Base-by-base conservation (phyloP, 2,888 invertebrate genomes). In the Phortica magna region DNA sequence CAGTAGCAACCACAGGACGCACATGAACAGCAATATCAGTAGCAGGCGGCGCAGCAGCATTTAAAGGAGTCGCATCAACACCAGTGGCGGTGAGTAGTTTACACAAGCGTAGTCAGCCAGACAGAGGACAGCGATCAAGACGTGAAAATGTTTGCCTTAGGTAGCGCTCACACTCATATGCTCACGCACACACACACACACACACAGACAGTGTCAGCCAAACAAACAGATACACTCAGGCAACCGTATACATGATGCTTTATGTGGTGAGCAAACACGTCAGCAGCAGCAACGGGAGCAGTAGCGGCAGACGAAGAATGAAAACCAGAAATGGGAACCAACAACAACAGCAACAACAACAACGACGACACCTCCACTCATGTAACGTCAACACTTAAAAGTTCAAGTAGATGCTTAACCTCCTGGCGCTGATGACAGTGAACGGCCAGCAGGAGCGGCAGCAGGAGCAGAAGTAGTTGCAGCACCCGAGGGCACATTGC, bases 331-430 rank as follows among this genome's bases (percentile, higher is more conserved):
- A 61, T 31, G 53, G 7, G 22, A 48, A 14, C 48, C 14, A 48
- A 9, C 1, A 48, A 48, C 3, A 48, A 1, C 48, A 61, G 19
- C 61, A 17, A 61, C n/a, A n/a, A 59, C 57, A 59, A 61, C 61
- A 61, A 22, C 48, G 31, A 84, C 83, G 85, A 82, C 81, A 83
- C 84, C 80, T 85, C 81, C 79, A 81, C 81, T 81, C 84, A 76
- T 86, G 85, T 85, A 81, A 83, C 84, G 83, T 85, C 88, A 88
- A 83, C 90, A 90, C 90, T 90, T 88, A 82, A 89, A 87, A 87
- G 89, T 90, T 90, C 89, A 90, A 89, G 89, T 84, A 86, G 89
- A 88, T 87, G 84, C 89, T 90, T 90, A 90, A 90, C 90, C 89
- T 87, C 83, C 85, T 86, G 88, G 88, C 87, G 83, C 61, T 84